Evolutionary conservation across 2,888 invertebrate species (phyloP), one percentile per base, ranked within the genome.

Genomic region (Parnassius mnemosyne): DNA sequence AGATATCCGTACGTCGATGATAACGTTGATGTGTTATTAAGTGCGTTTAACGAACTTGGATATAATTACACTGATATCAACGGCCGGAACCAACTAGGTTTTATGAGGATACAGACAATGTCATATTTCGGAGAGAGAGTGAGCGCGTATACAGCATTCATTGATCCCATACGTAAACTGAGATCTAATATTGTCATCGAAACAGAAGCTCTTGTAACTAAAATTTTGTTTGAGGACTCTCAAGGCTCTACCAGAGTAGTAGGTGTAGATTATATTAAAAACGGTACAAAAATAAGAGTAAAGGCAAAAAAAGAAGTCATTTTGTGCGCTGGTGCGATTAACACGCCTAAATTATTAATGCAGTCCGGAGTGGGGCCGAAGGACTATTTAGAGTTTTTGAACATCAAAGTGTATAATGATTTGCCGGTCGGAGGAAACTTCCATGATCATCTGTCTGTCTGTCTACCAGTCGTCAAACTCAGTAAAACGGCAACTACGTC

Each of bases 1-100:
- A 75, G 90, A 44, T 91, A 91, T 68, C 85, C 82, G 0, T 83
- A 83, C 57, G 87, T 88, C 0, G 91, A 91, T 66, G 86, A 88
- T 42, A 91, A 91, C 68, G 87, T 88, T 0, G 90, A 90, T 53
- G 72, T 91, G 9, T 67, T 91, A 9, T 72, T 91, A 2, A 88
- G 88, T 68, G 89, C 90, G 10, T 76, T 91, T 12, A 84, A 84
- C 65, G 91, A 91, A 70, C 71, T 90, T 42, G 89, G 89, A 12
- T 87, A 86, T 61, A 91, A 90, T 62, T 89, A 90, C 62, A 90
- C 89, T 0, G 91, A 91, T 63, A 75, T 91, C 1, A 91, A 90
- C 65, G 91, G 89, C 42, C 79, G 83, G 68, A 84, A 83, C 65
- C 91, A 90, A 66, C 64, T 91, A 34, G 91, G 91, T 0, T 90